Percentiles rank a stretch among this genome's conserved stretches.
Evolutionary conservation across 2,797 vertebrate species (phyloP).

Genomic region (Bucorvus abyssinicus): DNA sequence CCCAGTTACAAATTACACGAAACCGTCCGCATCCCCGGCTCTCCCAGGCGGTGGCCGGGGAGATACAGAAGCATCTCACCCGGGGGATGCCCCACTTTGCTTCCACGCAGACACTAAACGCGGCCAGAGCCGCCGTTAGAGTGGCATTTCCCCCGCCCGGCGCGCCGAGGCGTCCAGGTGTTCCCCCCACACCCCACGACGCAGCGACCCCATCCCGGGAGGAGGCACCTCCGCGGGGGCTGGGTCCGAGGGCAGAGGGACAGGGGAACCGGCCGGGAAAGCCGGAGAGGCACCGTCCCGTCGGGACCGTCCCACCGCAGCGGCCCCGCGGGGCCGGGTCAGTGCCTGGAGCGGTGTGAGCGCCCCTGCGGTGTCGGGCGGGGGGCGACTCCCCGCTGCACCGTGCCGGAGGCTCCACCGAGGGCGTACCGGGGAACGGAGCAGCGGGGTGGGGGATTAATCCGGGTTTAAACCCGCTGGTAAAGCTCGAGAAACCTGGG

Average conservation of each 20-base stretch:
- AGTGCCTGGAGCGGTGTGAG: neutral
- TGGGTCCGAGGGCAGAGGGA: neutral
- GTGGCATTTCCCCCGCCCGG: neutral
- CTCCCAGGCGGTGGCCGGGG: neutral
- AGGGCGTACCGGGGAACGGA: neutral
- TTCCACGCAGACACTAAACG: neutral
- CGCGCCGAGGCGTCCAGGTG: neutral
- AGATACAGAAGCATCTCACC: neutral
- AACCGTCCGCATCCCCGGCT: neutral
- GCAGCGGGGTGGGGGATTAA: neutral
- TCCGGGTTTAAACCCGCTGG: neutral
- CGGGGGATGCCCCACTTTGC: neutral
- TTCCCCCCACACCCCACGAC: too few species aligned
- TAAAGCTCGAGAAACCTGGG: neutral
- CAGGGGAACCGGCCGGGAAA: neutral
- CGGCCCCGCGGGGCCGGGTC: neutral
- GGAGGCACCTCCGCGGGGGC: neutral
- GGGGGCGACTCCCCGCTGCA: neutral
- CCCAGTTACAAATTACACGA: neutral
- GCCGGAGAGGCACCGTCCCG: neutral
- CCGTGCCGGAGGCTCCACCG: neutral
- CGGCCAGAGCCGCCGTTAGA: neutral
- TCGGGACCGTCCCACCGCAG: neutral
- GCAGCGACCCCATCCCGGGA: neutral
- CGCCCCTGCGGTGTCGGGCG: too few species aligned